These are phyloP conservation scores for Sorex araneus DNA, from an alignment of 2,113 vertebrate genomes.

Conservation along the genomic window DNA sequence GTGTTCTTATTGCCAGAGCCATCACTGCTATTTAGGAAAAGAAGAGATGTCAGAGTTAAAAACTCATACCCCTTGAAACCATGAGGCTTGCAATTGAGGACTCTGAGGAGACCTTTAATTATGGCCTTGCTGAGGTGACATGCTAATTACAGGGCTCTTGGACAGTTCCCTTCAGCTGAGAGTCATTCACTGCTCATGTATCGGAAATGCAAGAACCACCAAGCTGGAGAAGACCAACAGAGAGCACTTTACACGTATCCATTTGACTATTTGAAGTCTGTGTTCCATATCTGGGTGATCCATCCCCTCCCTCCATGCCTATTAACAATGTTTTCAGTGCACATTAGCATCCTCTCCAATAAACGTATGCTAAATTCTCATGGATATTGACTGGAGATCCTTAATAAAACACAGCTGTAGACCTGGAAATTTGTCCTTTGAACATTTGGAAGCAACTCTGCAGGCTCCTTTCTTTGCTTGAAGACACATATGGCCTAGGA, in stretches of 20 bases:
- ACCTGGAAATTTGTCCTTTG: conserved; percentile 76
- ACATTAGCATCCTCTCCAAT: conserved; percentile 50
- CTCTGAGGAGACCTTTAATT: not conserved
- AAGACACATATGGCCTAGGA: conserved; percentile 66
- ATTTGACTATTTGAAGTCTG: conserved; percentile 26
- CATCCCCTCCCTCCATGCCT: not conserved
- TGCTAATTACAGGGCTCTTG: not conserved
- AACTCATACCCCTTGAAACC: not conserved
- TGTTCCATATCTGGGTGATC: not conserved
- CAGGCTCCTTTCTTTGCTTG: conserved; percentile 68
- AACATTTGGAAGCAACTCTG: conserved; percentile 76
- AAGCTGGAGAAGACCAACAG: conserved; percentile 6
- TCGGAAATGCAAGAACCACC: not conserved
- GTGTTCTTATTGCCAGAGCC: conserved; percentile 20
- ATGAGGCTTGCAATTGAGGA: not conserved
- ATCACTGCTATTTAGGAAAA: conserved; percentile 38
- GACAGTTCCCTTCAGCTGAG: not conserved
- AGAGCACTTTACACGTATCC: not conserved
- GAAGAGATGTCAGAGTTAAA: conserved; percentile 33
- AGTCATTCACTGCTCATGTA: not conserved
- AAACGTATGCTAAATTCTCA: conserved; percentile 72
- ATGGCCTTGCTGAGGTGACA: not conserved
- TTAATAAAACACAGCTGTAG: conserved; percentile 74
- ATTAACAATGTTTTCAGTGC: conserved; percentile 55
- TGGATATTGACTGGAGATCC: conserved; percentile 53